Evolutionary conservation across 2,888 invertebrate genomes (phyloP).

Genomic region (Xestia ashworthii): DNA sequence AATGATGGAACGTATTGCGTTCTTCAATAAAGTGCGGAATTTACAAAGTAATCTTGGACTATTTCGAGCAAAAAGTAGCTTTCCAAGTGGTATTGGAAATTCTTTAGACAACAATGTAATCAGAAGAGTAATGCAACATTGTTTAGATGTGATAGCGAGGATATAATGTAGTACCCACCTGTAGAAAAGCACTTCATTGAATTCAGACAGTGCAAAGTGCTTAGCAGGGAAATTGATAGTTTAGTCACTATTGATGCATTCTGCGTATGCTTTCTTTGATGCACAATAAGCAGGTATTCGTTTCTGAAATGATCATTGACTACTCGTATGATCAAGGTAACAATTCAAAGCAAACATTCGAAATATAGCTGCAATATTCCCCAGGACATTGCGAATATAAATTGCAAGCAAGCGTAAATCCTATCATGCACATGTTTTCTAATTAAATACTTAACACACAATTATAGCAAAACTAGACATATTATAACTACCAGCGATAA

Average conservation of each 20-base stretch:
- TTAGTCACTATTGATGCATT: neutral
- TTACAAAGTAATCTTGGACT: conserved; percentile 31
- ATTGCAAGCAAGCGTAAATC: conserved; percentile 34
- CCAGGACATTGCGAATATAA: conserved; percentile 29
- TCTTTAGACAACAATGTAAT: conserved; percentile 42
- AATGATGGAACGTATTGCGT: conserved; percentile 36
- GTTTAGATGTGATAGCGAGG: neutral
- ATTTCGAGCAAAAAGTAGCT: conserved; percentile 39
- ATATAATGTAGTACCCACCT: neutral
- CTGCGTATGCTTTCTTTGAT: neutral
- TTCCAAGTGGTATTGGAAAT: conserved; percentile 34
- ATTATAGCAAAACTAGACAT: conserved; percentile 31
- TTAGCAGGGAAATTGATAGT: neutral
- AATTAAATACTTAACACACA: conserved; percentile 42
- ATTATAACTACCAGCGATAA: conserved; percentile 30
- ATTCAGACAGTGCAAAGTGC: neutral
- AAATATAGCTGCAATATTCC: conserved; percentile 11
- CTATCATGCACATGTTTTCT: conserved; percentile 3
- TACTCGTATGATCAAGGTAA: neutral
- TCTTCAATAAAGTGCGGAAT: conserved; percentile 12
- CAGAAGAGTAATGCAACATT: conserved; percentile 22
- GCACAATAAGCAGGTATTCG: neutral
- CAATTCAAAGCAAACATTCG: neutral
- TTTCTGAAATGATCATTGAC: too few species aligned
- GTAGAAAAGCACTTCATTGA: neutral